Percentiles rank a stretch among this genome's conserved stretches.
Evolutionary conservation across 2,888 invertebrate species (phyloP).

Genomic region (Bugulina stolonifera): DNA sequence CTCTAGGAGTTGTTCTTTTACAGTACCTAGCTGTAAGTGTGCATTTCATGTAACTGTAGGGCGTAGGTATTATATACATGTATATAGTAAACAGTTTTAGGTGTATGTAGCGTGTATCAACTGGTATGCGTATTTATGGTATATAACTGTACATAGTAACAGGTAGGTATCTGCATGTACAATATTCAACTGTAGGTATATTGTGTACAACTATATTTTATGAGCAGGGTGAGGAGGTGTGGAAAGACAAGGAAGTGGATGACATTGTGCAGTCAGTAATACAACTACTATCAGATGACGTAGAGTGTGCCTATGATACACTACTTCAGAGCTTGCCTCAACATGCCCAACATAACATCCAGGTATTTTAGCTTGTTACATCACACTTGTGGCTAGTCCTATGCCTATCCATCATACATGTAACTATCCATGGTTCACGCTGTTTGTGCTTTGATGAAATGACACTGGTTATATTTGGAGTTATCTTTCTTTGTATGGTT

Average conservation of each 20-base stretch:
- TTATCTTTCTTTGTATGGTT: not conserved
- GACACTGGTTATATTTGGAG: too few relatives aligned
- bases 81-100: not conserved
- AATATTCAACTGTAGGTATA: not conserved
- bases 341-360: not conserved
- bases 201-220: not conserved
- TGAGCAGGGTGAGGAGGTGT: constrained; percentile 1
- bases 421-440: too few relatives aligned
- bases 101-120: not conserved
- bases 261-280: not conserved
- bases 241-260: not conserved
- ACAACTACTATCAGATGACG: not conserved
- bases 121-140: not conserved
- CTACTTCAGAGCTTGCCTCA: not conserved
- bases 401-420: too few relatives aligned
- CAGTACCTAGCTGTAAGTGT: constrained; percentile 64
- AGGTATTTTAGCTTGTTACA: not conserved
- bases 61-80: not conserved
- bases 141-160: not conserved
- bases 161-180: too few relatives aligned
- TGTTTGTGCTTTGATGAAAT: too few relatives aligned
- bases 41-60: not conserved
- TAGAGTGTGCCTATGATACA: not conserved
- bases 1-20: constrained; percentile 79
- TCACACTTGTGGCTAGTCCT: too few relatives aligned